Evolutionary conservation across 2,113 vertebrate genomes (phyloP).

Genomic region (Ranitomeya imitator): DNA sequence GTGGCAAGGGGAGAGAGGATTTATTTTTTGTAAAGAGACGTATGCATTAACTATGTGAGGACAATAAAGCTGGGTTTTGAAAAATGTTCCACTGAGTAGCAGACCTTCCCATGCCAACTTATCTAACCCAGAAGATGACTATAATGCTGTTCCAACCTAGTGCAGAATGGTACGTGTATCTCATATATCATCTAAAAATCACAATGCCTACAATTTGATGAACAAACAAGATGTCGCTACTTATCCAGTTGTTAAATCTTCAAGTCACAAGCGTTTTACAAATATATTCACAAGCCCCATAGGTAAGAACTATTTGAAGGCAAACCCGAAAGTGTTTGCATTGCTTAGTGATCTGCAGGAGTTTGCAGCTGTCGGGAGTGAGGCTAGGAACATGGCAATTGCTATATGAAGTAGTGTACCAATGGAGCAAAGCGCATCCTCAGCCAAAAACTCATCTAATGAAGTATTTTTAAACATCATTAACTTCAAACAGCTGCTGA

Average conservation of each 20-base stretch:
- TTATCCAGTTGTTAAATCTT: neutral
- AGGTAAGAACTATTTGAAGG: neutral
- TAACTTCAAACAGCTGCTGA: constrained; percentile 48
- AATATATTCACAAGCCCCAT: constrained; percentile 1
- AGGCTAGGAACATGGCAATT: neutral
- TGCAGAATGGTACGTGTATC: neutral
- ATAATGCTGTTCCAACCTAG: too few species aligned
- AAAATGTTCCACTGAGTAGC: too few species aligned
- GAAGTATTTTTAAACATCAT: constrained; percentile 51
- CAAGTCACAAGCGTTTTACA: neutral
- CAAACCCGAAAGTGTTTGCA: neutral
- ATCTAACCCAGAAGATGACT: too few species aligned
- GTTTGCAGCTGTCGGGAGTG: constrained; percentile 25
- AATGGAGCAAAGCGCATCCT: neutral
- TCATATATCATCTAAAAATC: neutral
- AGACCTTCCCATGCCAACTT: too few species aligned
- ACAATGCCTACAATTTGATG: neutral
- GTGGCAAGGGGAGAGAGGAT: too few species aligned
- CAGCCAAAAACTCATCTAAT: constrained; percentile 43
- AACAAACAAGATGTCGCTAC: neutral
- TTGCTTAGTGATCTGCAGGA: neutral
- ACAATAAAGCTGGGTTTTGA: too few species aligned
- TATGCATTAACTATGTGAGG: too few species aligned
- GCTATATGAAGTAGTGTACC: constrained; percentile 18
- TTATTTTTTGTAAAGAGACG: too few species aligned